Evolutionary conservation across 2,113 vertebrate genomes (phyloP), one percentile per base, ranked within the genome.

Genomic region (Meleagris gallopavo): DNA sequence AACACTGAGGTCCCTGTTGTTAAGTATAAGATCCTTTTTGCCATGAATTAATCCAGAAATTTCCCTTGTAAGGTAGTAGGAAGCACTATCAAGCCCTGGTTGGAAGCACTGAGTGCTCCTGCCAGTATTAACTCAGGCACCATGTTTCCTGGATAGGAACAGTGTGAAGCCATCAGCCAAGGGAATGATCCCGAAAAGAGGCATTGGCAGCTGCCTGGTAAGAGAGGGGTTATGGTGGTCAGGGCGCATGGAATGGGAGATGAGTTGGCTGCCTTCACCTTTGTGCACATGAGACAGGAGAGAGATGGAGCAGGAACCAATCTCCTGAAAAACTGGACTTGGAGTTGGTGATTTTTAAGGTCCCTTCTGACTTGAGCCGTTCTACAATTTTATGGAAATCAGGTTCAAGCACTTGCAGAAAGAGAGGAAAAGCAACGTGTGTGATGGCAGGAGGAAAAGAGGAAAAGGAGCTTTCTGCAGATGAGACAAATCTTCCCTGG

Each of bases 221-320:
- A 18, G 29, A 60, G 41, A 1, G 18, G 13, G n/a, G 67, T 72
- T 30, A 3, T 12, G 36, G 52, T 19, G 41, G 13, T 29, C 21
- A 11, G 43, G 2, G 20, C 38, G 29, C 1, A 4, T 4, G 40
- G 60, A 32, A 9, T 1, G 5, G 48, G 36, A 8, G n/a, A 43
- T 43, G 52, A 6, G 36, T 22, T 6, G 18, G 29, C 46, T 12
- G 2, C 43, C 30, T 38, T 36, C 54, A 48, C 27, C 61, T 18
- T 7, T 1, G 0, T 3, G 3, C 32, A 29, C 1, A 0, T 15
- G n/a, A 16, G 29, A 45, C 72, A 1, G 2, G 19, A 61, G 32
- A 40, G n/a, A 57, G 52, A 27, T 3, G 24, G 18, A 58, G 61
- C 36, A 62, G 55, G 57, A 67, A 41, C 40, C 48, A 48, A 58